phyloP scores from a whole-genome alignment of 2,113 vertebrate genomes.

The Lagopus leucura region DNA sequence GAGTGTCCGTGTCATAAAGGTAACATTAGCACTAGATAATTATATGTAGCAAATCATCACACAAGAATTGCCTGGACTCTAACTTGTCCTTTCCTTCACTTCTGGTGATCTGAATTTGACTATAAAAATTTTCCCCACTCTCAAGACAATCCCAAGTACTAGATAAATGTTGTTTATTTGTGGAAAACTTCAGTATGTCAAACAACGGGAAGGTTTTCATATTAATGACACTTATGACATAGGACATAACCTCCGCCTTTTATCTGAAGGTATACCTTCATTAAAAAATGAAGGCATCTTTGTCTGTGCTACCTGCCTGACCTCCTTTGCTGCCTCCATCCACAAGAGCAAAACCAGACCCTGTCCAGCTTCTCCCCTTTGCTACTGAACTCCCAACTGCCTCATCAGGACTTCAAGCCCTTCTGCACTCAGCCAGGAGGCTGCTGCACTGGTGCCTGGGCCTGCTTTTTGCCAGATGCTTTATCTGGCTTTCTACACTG shows the following conservation, averaged over 20 bases:
- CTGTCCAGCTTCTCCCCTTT: accelerated
- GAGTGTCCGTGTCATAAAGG: not conserved
- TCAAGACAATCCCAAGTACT: not conserved
- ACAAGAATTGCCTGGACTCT: not conserved
- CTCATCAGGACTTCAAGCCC: not conserved
- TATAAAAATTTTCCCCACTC: not conserved
- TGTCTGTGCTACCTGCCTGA: not conserved
- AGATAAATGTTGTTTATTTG: not conserved
- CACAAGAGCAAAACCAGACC: not conserved
- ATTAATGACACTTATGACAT: not conserved
- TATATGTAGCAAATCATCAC: not conserved
- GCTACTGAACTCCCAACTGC: not conserved
- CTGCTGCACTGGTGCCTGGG: not conserved
- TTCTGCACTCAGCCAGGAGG: not conserved
- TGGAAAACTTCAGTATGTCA: not conserved
- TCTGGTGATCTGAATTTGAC: not conserved
- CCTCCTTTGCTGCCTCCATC: not conserved
- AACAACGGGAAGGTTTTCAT: not conserved
- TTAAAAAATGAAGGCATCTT: not conserved
- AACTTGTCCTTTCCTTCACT: not conserved
- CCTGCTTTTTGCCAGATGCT: not conserved
- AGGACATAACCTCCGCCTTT: not conserved
- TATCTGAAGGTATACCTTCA: not conserved
- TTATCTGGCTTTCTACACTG: not conserved
- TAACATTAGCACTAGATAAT: not conserved